A percentile compares a stretch with the other conserved stretches of the same genome.
Evolutionary conservation across 2,888 invertebrate species (phyloP).

Genomic region (Epirrita christyi): DNA sequence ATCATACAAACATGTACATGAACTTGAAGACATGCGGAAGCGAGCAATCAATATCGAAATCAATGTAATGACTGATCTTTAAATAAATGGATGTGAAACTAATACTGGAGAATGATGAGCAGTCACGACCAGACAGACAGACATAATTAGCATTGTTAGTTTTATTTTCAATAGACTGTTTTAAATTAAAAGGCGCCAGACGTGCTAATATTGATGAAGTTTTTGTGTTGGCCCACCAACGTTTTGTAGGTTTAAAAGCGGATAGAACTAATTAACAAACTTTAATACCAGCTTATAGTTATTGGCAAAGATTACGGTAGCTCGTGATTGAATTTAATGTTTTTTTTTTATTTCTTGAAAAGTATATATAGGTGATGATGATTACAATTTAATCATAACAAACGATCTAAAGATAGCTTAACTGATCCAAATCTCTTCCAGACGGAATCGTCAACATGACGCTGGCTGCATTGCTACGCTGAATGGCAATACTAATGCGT

Average conservation of each 20-base stretch:
- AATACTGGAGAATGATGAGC: constrained; percentile 63
- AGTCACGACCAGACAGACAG: constrained; percentile 63
- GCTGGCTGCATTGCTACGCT: too few species aligned
- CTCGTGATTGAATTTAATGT: too few species aligned
- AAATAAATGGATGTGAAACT: constrained; percentile 59
- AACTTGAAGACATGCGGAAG: constrained; percentile 65
- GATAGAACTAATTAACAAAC: too few species aligned
- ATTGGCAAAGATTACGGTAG: too few species aligned
- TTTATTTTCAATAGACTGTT: constrained; percentile 64
- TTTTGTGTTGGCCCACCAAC: constrained; percentile 30
- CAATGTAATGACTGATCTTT: constrained; percentile 66
- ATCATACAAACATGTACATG: constrained; percentile 27
- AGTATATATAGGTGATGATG: too few species aligned
- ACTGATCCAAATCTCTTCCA: too few species aligned
- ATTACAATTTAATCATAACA: too few species aligned
- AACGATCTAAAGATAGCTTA: too few species aligned
- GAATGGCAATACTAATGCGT: too few species aligned
- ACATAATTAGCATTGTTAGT: constrained; percentile 74
- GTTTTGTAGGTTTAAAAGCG: constrained; percentile 7
- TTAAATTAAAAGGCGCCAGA: constrained; percentile 46
- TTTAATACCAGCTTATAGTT: too few species aligned
- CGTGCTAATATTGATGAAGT: constrained; percentile 36
- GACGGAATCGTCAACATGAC: too few species aligned
- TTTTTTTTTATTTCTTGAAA: too few species aligned
- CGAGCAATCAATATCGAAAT: constrained; percentile 77